Evolutionary conservation across 2,888 invertebrate species (phyloP).

Genomic region (Lepas anatifera): DNA sequence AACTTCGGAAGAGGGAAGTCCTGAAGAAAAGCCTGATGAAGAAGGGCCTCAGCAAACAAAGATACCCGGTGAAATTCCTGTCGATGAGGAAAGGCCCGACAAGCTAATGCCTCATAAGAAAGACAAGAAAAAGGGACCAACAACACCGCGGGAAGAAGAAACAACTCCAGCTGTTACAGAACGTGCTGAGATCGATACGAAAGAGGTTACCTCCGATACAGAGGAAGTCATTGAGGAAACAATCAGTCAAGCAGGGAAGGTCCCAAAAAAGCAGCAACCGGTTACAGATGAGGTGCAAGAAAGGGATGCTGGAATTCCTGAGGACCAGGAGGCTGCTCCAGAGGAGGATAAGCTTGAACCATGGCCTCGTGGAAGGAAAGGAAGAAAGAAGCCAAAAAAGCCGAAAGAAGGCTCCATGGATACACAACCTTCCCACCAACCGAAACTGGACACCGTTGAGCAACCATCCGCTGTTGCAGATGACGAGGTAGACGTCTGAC

Average conservation of each 20-base stretch:
- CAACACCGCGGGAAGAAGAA: conserved; percentile 10
- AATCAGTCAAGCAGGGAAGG: conserved; percentile 39
- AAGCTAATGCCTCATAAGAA: conserved; percentile 25
- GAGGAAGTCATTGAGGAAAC: conserved; percentile 30
- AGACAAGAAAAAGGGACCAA: conserved; percentile 14
- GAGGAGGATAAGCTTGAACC: neutral
- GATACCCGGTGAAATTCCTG: too few relatives aligned
- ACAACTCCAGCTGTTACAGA: too few relatives aligned
- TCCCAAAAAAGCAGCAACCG: conserved; percentile 34
- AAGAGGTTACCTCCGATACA: neutral
- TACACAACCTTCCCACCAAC: too few relatives aligned
- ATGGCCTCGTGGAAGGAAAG: neutral
- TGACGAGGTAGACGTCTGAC: too few relatives aligned
- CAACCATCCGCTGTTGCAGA: too few relatives aligned
- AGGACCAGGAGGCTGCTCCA: neutral
- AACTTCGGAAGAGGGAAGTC: too few relatives aligned
- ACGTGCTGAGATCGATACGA: too few relatives aligned
- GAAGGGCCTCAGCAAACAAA: too few relatives aligned
- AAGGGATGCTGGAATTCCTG: neutral
- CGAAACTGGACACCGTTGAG: too few relatives aligned
- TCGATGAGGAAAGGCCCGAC: conserved; percentile 20
- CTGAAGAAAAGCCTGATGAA: too few relatives aligned
- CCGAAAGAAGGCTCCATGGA: neutral
- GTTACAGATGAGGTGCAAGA: conserved; percentile 10
- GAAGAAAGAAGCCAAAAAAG: neutral